These are phyloP conservation scores for Psilopogon haemacephalus DNA, from an alignment of 2,113 vertebrate genomes.

Conservation along the genomic window DNA sequence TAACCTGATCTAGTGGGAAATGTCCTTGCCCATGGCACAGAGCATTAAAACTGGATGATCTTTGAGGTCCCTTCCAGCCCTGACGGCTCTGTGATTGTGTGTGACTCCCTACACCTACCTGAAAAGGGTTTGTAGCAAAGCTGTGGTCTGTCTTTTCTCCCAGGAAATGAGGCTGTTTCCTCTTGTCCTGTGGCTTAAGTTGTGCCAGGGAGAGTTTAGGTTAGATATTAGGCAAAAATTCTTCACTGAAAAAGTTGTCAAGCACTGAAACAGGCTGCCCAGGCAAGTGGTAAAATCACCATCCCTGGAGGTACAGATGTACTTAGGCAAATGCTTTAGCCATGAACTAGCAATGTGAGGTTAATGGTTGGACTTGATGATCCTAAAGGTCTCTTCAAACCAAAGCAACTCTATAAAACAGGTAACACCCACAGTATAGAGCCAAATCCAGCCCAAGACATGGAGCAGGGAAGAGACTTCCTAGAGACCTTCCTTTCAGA, in stretches of 20 bases:
- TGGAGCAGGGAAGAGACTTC: neutral
- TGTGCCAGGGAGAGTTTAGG: neutral
- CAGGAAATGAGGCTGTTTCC: neutral
- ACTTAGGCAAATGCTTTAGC: too few relatives aligned
- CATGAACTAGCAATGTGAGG: too few relatives aligned
- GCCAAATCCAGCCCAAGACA: neutral
- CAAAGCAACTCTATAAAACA: neutral
- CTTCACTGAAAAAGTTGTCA: too few relatives aligned
- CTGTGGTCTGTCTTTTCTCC: neutral
- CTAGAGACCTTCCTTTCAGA: neutral
- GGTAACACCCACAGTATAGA: neutral
- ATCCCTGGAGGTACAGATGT: neutral
- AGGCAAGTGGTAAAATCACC: neutral
- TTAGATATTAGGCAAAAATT: neutral
- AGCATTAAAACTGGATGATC: too few relatives aligned
- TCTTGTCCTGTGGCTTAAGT: neutral
- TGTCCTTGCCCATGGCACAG: too few relatives aligned
- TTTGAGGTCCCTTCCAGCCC: too few relatives aligned
- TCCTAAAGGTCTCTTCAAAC: too few relatives aligned
- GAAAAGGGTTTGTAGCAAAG: neutral
- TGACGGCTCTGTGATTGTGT: too few relatives aligned
- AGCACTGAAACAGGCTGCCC: too few relatives aligned
- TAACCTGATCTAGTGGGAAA: too few relatives aligned
- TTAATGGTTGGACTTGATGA: too few relatives aligned
- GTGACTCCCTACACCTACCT: neutral